Base-by-base conservation (phyloP, 2,113 vertebrate genomes). In the Bos indicus region DNA sequence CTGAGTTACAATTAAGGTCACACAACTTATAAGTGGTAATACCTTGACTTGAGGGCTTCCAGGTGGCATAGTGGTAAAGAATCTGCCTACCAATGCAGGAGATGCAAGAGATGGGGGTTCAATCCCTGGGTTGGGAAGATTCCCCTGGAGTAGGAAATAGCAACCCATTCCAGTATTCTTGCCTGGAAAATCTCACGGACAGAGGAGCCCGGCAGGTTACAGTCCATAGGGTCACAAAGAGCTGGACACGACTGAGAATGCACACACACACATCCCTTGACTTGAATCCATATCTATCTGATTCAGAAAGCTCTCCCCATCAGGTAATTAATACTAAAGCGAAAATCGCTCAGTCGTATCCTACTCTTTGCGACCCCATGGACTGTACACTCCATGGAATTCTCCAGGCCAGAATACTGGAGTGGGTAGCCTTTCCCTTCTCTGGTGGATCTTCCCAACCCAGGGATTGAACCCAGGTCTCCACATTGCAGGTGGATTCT, bases 1-100 rank as follows among this genome's bases (percentile, higher is more conserved):
- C 78, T 90, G 94, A 92, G 40, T 57, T 71, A 96, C 57, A 88
- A 67, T 90, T 46, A 95, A 92, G 67, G 25, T 94, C 51, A 62
- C 17, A 78, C 7, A 93, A 54, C 56, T 67, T 87, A 48, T 81
- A 96, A 93, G 30, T 80, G 56, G 26, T 67, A 93, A 94, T 88
- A 33, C 8, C 48, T 91, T 95, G 26, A 95, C 83, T 52, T 83
- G 21, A 91, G 6, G 40, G 40, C 71, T 43, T 77, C 40, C 71
- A 77, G 12, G 71, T 43, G 71, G 71, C 23, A 43, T 14, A 77
- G 23, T 77, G 40, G 71, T 77, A 77, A 43, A 43, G 40, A 77
- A 77, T 74, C 71, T 74, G 19, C 71, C 21, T 74, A 74, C 23
- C 36, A 74, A 74, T 43, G 23, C 71, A 43, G 23, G 71, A 77